Base-by-base conservation (phyloP, 2,113 vertebrate genomes). In the Xiphias gladius region DNA sequence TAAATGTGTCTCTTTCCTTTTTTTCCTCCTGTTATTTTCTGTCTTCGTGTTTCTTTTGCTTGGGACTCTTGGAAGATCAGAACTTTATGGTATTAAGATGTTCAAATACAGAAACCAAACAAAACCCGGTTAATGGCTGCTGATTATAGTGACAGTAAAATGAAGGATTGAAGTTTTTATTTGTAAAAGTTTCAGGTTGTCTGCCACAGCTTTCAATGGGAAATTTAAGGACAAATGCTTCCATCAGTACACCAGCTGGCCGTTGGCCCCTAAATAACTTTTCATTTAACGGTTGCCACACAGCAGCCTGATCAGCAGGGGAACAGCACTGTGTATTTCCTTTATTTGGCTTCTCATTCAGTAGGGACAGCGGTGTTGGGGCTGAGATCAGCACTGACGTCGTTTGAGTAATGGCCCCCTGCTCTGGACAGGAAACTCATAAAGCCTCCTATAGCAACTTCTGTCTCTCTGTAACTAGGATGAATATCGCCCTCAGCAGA, bases 351-450 rank as follows among this genome's bases (percentile, higher is more conserved):
- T 57, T 26, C 50, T 66, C 48, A 43, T 81, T 86, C 79, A 28
- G 46, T 10, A 13, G 61, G 28, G 83, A 65, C 62, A 43, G 19
- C 63, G 3, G 5, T 5, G 70, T 43, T 35, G 28, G 57, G 73
- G 70, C 80, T 59, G 48, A 46, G 75, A 83, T 69, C 71, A 64
- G 84, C 52, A 12, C 74, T 80, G 84, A 80, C 81, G 64, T 35
- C 46, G 62, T 57, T 63, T 87, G 85, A 83, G 80, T 80, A 83
- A 87, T 87, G 85, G 61, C 72, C 10, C 37, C 65, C 63, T 61
- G 68, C 72, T 77, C 28, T 77, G 77, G 77, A 84, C 72, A 76
- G 77, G 81, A 84, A 84, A 73, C 81, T 84, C 86, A 87, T 84
- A 80, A 84, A 80, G 81, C 59, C 63, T 76, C 71, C 77, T 61